Evolutionary conservation across 1,140 invertebrate genomes (phyloP), one percentile per base, ranked within the genome.

Genomic region (Cecropterus lyciades): DNA sequence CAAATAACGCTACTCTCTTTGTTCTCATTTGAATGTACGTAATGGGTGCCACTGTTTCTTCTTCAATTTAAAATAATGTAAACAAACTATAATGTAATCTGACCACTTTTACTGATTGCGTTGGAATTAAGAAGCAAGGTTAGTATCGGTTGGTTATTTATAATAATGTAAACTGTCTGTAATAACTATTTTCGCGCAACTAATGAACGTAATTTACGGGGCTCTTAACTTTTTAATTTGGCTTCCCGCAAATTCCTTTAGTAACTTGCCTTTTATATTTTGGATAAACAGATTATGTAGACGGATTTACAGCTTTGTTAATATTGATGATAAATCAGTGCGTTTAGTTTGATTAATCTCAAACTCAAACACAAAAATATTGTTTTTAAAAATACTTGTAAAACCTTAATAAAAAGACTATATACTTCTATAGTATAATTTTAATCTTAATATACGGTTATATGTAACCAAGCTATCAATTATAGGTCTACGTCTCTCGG

Each of bases 51-150:
- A 67, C 64, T 64, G 67, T 57, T 60, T 53, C 67, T 64, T 75
- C 68, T 69, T 64, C 55, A 59, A 67, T 68, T 48, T 60, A 60
- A 48, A 67, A 52, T 56, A 72, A 72, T 65, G 65, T 75, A 75
- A 75, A 75, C 67, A 75, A 75, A 72, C 57, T 72, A 67, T 63
- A 72, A 65, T 65, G 65, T 72, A 63, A 72, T 72, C 37, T 70
- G 67, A 65, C 69, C 56, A 71, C 69, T 74, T 62, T 24, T 16
- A 64, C 64, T 65, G 64, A 70, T 70, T 70, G 67, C 51, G 56
- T 64, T 65, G 40, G 56, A 62, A 72, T 70, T 67, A 68, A 70
- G 64, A 57, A 46, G 48, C 45, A 14, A 45, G 37, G 14, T 52
- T 51, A 13, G 14, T 11, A 30, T 30, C n/a, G 13, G 49, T 14